phyloP scores from a whole-genome alignment of 2,797 vertebrate genomes.

The Chlorospingus flavigularis region DNA sequence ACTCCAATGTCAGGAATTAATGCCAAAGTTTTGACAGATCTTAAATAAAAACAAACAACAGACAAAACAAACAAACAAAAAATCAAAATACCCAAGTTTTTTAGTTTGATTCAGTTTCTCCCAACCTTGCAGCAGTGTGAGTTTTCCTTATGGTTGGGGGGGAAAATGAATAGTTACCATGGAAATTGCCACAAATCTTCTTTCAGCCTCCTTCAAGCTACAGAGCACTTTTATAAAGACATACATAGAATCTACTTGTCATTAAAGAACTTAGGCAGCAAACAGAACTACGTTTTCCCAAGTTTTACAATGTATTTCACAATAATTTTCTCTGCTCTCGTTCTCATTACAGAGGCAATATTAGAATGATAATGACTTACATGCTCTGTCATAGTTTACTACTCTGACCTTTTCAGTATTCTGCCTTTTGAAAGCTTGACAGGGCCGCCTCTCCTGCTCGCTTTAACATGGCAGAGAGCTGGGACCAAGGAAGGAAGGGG shows the following conservation, averaged over 20 bases:
- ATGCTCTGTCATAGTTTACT: conserved; percentile 69
- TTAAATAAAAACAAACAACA: conserved; percentile 3
- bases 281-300: conserved; percentile 45
- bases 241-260: conserved; percentile 5
- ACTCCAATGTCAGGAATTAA: neutral
- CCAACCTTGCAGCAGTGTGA: neutral
- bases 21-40: conserved; percentile 18
- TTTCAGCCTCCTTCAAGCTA: conserved; percentile 23
- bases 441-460: conserved; percentile 48
- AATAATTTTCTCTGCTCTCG: conserved; percentile 62
- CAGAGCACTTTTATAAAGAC: neutral
- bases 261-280: conserved; percentile 36
- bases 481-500: neutral
- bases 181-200: conserved; percentile 50
- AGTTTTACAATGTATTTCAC: conserved; percentile 53
- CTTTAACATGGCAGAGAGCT: conserved; percentile 33
- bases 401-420: conserved; percentile 77
- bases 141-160: neutral
- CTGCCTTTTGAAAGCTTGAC: conserved; percentile 63
- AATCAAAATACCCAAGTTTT: neutral
- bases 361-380: conserved; percentile 74
- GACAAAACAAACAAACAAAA: neutral
- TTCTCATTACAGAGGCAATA: conserved; percentile 73
- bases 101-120: conserved; percentile 13
- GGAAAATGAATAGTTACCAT: conserved; percentile 25